Base-by-base conservation (phyloP, 2,888 invertebrate genomes). In the Acanthosepion lycidas region DNA sequence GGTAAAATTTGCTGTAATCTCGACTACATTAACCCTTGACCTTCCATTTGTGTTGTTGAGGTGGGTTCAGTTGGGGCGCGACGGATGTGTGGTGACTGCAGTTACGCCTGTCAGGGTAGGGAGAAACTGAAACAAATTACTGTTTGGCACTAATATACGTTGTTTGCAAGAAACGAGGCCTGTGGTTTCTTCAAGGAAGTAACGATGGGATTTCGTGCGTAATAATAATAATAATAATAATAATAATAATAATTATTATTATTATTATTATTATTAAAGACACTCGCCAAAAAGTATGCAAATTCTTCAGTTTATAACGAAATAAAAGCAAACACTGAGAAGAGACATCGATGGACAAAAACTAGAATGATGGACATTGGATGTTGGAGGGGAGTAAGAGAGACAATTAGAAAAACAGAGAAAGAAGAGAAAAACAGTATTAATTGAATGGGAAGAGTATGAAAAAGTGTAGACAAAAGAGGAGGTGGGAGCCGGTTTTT, bases 21-120 rank as follows among this genome's bases (percentile, higher is more conserved):
- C 78, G 78, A 78, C 78, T 33, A 78, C n/a, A 78, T 78, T 78
- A 78, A 78, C 78, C 78, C n/a, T 78, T 78, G 33, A 78, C n/a
- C 78, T 78, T n/a, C 78, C 78, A 78, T 78, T 78, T 78, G 78
- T 78, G n/a, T 78, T n/a, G 78, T 5, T 6, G 20, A 15, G n/a
- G n/a, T 12, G n/a, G n/a, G 78, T 33, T 78, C 78, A n/a, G n/a
- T 15, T n/a, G n/a, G 78, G 78, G 15, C 12, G n/a, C 12, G n/a
- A 18, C 15, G n/a, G 8, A 33, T 78, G 9, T n/a, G n/a, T 12
- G n/a, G 78, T 33, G 78, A 78, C 15, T 33, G n/a, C n/a, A 15
- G n/a, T 78, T 78, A 1, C n/a, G 78, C 78, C 2, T n/a, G 78
- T 78, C n/a, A 18, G n/a, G 33, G 15, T 1, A 18, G 78, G n/a